phyloP scores from a whole-genome alignment of 2,797 vertebrate genomes.

The Spinus olivaceus region DNA sequence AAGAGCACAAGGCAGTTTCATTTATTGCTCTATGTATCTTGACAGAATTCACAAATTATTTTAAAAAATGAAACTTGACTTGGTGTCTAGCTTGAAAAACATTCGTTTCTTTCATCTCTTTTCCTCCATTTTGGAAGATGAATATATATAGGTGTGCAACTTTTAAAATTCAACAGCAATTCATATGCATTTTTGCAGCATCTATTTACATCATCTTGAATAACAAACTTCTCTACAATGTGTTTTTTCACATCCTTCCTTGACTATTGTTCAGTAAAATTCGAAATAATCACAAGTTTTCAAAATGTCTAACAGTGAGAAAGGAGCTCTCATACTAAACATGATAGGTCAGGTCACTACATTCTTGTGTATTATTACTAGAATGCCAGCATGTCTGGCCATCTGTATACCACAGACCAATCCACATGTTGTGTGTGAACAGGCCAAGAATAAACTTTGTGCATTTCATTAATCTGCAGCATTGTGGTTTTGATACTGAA shows the following conservation, averaged over 20 bases:
- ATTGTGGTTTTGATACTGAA: background rate
- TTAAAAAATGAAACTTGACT: background rate
- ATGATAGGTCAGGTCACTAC: background rate
- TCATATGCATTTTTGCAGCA: background rate
- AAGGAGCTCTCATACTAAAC: background rate
- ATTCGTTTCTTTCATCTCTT: background rate
- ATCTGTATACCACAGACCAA: background rate
- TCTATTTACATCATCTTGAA: background rate
- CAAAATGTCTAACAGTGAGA: background rate
- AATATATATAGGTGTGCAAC: background rate
- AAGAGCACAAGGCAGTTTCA: background rate
- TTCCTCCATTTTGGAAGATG: background rate
- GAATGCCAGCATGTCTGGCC: background rate
- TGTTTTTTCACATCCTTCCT: background rate
- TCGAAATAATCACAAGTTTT: background rate
- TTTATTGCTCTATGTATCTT: background rate
- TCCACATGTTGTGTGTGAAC: background rate
- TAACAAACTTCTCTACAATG: background rate
- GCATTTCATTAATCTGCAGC: background rate
- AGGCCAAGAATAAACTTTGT: background rate
- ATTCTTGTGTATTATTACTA: background rate
- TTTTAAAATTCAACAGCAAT: background rate
- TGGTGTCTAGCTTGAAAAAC: background rate
- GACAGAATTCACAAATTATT: slow-evolving; percentile 1
- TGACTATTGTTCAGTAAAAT: background rate